Conservation (phyloP, 2,797 vertebrate genomes). For the Florisuga fusca region DNA sequence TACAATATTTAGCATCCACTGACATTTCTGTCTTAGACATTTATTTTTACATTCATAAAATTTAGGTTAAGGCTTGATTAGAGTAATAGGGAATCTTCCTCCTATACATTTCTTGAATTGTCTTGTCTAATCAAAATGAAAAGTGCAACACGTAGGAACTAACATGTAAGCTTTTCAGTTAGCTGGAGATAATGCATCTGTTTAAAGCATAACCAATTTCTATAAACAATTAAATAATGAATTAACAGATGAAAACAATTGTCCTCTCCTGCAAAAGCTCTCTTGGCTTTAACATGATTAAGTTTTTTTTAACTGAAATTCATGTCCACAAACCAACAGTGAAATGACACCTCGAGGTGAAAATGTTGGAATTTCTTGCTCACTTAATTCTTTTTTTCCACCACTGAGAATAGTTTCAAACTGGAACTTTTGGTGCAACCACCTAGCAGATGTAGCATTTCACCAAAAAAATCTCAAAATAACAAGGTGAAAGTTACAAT, state of each 20-base stretch:
- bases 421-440: not conserved
- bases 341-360: not conserved
- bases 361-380: not conserved
- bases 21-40: not conserved
- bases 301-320: not conserved
- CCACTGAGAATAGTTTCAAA: not conserved
- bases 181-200: not conserved
- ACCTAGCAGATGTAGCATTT: not conserved
- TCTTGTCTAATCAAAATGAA: not conserved
- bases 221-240: not conserved
- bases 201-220: not conserved
- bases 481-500: not conserved
- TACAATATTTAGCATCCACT: not conserved
- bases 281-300: not conserved
- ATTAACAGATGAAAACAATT: not conserved
- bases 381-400: not conserved
- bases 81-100: not conserved
- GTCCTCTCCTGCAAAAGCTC: not conserved
- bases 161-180: fast-evolving
- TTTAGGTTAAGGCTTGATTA: not conserved
- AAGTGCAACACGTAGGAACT: not conserved
- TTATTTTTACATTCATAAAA: not conserved
- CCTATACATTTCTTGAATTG: not conserved
- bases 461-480: not conserved
- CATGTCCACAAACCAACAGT: not conserved